Evolutionary conservation across 30 jellyfish, hydroid and myxozoan genomes (phyloP).

Genomic region (Chrysaora quinquecirrha): DNA sequence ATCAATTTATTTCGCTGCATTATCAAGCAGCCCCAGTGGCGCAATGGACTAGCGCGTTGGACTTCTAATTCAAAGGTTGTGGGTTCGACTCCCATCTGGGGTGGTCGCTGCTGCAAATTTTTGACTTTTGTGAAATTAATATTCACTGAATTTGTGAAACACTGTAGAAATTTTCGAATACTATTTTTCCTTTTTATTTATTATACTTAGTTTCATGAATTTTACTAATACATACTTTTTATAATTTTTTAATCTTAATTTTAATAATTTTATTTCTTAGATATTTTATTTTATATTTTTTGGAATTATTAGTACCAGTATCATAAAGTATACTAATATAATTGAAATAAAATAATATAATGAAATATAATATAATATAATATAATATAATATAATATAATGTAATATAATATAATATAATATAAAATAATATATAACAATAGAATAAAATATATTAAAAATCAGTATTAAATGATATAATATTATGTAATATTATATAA

Average conservation of each 20-base stretch:
- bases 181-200: background rate
- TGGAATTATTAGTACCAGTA: too few species aligned
- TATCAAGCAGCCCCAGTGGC: conserved; percentile 74
- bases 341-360: too few species aligned
- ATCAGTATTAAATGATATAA: too few species aligned
- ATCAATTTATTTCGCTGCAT: background rate
- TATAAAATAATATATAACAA: too few species aligned
- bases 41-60: conserved; percentile 90
- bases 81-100: conserved; percentile 90
- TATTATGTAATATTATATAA: too few species aligned
- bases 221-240: background rate
- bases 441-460: too few species aligned
- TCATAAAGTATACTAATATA: too few species aligned
- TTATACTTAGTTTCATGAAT: background rate
- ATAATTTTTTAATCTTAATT: background rate
- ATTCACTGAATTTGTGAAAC: background rate
- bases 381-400: too few species aligned
- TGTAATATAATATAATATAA: too few species aligned
- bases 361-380: too few species aligned
- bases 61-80: conserved; percentile 83
- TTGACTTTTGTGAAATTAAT: background rate
- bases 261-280: background rate
- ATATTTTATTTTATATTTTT: background rate
- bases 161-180: too few species aligned
- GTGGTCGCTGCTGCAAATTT: conserved; percentile 69